These are phyloP conservation scores for Thaleichthys pacificus DNA, from an alignment of 2,797 vertebrate species.

Conservation along the genomic window DNA sequence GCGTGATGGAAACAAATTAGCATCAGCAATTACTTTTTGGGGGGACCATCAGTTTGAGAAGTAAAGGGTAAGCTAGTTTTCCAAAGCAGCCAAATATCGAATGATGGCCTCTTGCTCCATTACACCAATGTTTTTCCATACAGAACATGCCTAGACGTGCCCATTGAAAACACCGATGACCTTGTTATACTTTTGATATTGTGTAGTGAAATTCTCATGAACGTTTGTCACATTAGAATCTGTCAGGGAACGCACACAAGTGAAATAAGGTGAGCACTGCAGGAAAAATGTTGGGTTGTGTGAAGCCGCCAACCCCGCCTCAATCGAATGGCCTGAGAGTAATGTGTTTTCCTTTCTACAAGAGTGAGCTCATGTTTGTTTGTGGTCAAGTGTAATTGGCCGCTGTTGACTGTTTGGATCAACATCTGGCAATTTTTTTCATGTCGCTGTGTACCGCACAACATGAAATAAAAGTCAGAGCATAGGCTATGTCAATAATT, in stretches of 20 bases:
- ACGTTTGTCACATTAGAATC: background rate
- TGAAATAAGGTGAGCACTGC: background rate
- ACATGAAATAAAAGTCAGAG: constrained; percentile 15
- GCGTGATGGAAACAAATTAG: no score
- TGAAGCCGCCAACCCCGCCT: constrained; percentile 12
- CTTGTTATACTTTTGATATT: no score
- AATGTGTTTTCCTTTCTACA: constrained; percentile 57
- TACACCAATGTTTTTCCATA: no score
- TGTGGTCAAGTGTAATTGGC: constrained; percentile 53
- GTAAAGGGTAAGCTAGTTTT: no score
- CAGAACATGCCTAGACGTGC: no score
- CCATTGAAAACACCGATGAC: no score
- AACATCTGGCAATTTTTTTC: constrained; percentile 32
- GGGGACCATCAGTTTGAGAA: no score
- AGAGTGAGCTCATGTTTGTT: constrained; percentile 57
- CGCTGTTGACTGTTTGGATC: constrained; percentile 44
- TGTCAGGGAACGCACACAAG: background rate
- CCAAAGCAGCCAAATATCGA: no score
- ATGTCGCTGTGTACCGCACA: background rate
- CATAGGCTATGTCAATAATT: constrained; percentile 31
- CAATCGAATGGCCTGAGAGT: constrained; percentile 11
- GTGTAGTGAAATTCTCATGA: background rate
- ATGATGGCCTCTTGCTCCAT: no score
- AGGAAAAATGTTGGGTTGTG: background rate
- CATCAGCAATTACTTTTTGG: no score